Evolutionary conservation across 2,888 invertebrate species (phyloP).

Genomic region (Dasysyrphus albostriatus): DNA sequence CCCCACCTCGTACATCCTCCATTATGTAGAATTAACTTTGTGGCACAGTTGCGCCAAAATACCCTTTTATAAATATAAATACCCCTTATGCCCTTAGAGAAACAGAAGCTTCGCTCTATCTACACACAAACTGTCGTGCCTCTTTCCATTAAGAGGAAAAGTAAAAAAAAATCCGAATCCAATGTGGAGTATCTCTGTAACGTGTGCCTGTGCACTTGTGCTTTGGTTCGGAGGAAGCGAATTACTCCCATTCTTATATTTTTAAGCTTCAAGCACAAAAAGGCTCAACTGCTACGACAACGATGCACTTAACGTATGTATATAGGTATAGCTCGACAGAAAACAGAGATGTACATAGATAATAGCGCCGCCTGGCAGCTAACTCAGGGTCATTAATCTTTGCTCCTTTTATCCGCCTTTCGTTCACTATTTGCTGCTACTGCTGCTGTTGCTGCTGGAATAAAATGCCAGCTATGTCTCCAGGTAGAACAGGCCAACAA

Average conservation of each 20-base stretch:
- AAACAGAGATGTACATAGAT: conserved; percentile 64
- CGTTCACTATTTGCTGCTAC: conserved; percentile 46
- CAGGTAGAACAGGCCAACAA: conserved; percentile 63
- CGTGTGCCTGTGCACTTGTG: conserved; percentile 62
- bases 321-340: conserved; percentile 16
- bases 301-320: conserved; percentile 65
- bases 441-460: background rate
- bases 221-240: conserved; percentile 47
- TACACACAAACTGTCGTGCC: conserved; percentile 20
- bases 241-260: conserved; percentile 55
- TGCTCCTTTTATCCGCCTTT: conserved; percentile 74
- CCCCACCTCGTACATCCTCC: conserved; percentile 12
- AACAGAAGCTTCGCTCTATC: conserved; percentile 26
- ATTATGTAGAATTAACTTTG: conserved; percentile 57
- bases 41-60: conserved; percentile 60
- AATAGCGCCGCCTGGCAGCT: conserved; percentile 71
- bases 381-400: conserved; percentile 75
- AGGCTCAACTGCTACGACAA: conserved; percentile 46
- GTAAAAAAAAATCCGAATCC: background rate
- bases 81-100: conserved; percentile 23
- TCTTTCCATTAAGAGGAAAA: conserved; percentile 8
- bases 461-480: conserved; percentile 63
- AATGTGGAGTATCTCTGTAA: conserved; percentile 37
- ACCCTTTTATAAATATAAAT: conserved; percentile 22
- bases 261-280: conserved; percentile 32